Percentiles rank a stretch among this genome's conserved stretches.
phyloP scores from a whole-genome alignment of 2,888 invertebrate genomes.

The Andricus curvator region DNA sequence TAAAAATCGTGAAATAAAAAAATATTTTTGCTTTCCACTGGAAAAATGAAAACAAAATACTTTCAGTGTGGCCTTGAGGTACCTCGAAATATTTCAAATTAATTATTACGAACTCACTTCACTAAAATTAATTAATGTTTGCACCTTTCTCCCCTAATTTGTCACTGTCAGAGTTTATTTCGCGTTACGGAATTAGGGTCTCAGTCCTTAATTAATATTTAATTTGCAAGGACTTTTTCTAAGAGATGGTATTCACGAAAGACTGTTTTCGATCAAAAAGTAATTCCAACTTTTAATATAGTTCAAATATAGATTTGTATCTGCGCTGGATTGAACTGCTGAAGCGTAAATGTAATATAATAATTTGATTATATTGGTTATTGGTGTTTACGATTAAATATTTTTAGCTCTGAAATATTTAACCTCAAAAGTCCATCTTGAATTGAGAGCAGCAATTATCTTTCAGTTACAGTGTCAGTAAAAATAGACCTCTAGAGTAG shows the following conservation, averaged over 20 bases:
- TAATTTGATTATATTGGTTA: no score
- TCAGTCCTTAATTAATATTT: slow-evolving; percentile 10
- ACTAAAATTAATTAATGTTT: background rate
- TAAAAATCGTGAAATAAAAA: no score
- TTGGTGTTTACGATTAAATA: no score
- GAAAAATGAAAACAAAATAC: no score
- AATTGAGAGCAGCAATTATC: background rate
- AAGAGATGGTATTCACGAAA: background rate
- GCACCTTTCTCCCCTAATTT: background rate
- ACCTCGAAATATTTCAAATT: background rate
- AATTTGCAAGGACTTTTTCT: background rate
- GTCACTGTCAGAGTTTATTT: slow-evolving; percentile 21
- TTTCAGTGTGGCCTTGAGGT: background rate
- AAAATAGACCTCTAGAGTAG: background rate
- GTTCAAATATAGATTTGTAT: background rate
- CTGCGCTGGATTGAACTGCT: no score
- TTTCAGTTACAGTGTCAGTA: background rate
- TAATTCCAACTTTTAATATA: background rate
- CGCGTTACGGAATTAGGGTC: background rate
- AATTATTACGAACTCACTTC: background rate
- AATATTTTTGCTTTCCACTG: no score
- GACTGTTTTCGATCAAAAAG: slow-evolving; percentile 1
- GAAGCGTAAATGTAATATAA: no score
- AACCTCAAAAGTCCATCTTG: no score
- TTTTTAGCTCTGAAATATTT: no score